phyloP scores from a whole-genome alignment of 2,797 vertebrate species.

The Urocyon cinereoargenteus region DNA sequence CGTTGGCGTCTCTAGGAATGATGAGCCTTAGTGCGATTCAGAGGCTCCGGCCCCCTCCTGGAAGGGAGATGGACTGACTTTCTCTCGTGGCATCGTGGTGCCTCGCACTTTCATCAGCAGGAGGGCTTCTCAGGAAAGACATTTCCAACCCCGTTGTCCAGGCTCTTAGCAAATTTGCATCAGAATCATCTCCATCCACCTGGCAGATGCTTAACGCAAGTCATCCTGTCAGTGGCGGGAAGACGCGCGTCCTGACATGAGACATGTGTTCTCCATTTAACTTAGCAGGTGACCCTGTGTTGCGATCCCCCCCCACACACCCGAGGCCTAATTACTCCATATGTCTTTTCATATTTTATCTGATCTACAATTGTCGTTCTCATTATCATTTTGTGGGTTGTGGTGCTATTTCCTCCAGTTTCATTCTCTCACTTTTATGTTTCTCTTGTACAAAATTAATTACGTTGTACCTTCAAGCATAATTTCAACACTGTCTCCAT shows the following conservation, averaged over 20 bases:
- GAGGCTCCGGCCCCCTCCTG: neutral
- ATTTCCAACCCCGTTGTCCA: neutral
- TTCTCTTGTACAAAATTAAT: slow-evolving; percentile 90
- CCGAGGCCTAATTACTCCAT: slow-evolving; percentile 83
- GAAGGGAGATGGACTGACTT: neutral
- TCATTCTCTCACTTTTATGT: slow-evolving; percentile 86
- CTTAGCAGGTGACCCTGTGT: slow-evolving; percentile 80
- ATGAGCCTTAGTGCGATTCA: neutral
- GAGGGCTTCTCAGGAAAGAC: neutral
- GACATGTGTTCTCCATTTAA: neutral
- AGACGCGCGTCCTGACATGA: neutral
- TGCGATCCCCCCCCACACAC: slow-evolving; percentile 77
- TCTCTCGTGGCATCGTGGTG: neutral
- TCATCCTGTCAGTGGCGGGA: rapidly evolving
- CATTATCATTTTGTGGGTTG: slow-evolving; percentile 85
- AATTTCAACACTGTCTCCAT: slow-evolving; percentile 86
- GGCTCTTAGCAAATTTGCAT: neutral
- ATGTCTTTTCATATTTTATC: slow-evolving; percentile 83
- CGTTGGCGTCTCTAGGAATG: neutral
- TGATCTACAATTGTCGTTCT: slow-evolving; percentile 86
- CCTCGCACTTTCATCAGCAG: rapidly evolving
- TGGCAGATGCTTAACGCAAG: neutral
- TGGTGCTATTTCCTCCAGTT: slow-evolving; percentile 84
- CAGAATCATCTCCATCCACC: neutral
- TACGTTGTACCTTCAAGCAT: slow-evolving; percentile 90